phyloP scores from a whole-genome alignment of 2,888 invertebrate genomes.

The Drosophila emarginata region DNA sequence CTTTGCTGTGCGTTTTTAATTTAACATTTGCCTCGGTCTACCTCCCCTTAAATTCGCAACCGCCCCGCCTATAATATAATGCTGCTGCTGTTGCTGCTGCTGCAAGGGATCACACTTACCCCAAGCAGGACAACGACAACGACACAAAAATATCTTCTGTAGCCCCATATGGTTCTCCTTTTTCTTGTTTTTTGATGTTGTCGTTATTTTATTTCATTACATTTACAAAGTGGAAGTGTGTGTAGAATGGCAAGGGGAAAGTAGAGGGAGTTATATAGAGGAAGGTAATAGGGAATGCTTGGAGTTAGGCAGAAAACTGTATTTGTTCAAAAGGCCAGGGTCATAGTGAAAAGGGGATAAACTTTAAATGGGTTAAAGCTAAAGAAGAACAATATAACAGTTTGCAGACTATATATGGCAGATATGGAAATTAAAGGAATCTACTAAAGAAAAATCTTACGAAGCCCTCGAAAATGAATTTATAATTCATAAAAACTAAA shows the following conservation, averaged over 20 bases:
- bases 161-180: constrained; percentile 9
- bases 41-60: background rate
- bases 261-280: background rate
- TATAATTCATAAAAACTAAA: too few relatives aligned
- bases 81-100: constrained; percentile 1
- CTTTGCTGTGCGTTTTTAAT: constrained; percentile 21
- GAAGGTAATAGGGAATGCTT: background rate
- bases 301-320: constrained; percentile 2
- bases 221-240: constrained; percentile 25
- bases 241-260: background rate
- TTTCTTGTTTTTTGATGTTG: constrained; percentile 30
- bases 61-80: background rate
- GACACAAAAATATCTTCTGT: constrained; percentile 13
- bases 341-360: background rate
- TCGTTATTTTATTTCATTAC: constrained; percentile 53
- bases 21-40: constrained; percentile 16
- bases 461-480: too few relatives aligned
- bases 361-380: background rate
- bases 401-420: too few relatives aligned
- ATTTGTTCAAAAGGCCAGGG: background rate
- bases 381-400: too few relatives aligned
- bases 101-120: constrained; percentile 11
- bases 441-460: too few relatives aligned
- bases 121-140: constrained; percentile 1
- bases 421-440: too few relatives aligned